Base-by-base conservation (phyloP, 2,888 invertebrate species). In the Julus scandinavius region DNA sequence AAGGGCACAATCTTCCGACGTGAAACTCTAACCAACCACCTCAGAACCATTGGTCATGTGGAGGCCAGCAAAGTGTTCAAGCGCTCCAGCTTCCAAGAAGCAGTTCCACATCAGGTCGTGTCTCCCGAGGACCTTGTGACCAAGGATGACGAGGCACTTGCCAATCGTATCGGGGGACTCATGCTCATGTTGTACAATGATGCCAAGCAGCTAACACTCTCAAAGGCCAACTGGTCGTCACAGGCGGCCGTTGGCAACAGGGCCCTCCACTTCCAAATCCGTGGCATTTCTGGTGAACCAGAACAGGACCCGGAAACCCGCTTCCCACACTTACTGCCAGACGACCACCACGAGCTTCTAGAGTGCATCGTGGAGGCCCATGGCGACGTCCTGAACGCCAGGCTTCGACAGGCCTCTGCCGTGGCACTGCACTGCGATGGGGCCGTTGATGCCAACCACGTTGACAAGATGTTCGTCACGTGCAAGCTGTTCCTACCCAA, bases 41-140 rank as follows among this genome's bases (percentile, higher is more conserved):
- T 80, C 3, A 80, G 38, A 38, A 80, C 80, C 13, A 80, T 80
- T 2, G 80, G 80, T 38, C 80, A 80, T 38, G 38, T 80, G 13
- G 80, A 80, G 15, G 38, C 80, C 80, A 80, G 80, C 38, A 80
- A 80, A 29, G 80, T 80, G 29, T 80, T 80, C 80, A 80, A 80
- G 38, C 38, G 38, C 15, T 80, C 80, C 80, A 80, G 80, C 80
- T 29, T 80, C 80, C 80, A 80, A 15, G 80, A 80, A 38, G 38
- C 80, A 15, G 38, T 80, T 15, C 80, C 80, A 0, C 5, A 45
- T 45, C 80, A 40, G 38, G 38, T 38, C 2, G 5, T 40, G 11
- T 38, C 80, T 13, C 38, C 15, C 2, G 80, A 80, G 80, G 80
- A 80, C 13, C 80, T 80, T 2, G 15, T 80, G 13, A 29, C 80